A percentile compares a stretch with the other conserved stretches of the same genome.
These are phyloP conservation scores for Malurus leucopterus DNA, from an alignment of 2,797 vertebrate species.

Conservation along the genomic window DNA sequence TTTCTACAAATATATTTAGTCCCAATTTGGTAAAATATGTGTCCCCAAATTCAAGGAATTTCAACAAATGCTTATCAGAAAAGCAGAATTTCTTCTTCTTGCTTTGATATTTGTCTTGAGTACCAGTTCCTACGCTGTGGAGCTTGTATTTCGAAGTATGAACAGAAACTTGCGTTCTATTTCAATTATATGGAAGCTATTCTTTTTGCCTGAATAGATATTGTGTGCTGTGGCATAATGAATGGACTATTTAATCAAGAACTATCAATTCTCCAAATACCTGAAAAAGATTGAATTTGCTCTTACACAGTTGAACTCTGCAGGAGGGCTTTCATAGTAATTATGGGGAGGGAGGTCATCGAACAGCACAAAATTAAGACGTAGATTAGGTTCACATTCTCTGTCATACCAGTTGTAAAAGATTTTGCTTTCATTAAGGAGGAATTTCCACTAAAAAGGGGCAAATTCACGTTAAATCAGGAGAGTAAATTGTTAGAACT, in stretches of 20 bases:
- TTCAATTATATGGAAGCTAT: neutral
- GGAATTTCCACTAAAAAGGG: neutral
- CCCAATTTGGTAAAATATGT: neutral
- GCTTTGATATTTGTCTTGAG: neutral
- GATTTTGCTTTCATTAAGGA: neutral
- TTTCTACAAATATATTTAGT: neutral
- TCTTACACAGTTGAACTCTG: neutral
- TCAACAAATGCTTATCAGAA: neutral
- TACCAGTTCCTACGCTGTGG: neutral
- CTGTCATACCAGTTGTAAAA: neutral
- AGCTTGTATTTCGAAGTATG: neutral
- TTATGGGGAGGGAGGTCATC: neutral
- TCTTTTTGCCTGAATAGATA: neutral
- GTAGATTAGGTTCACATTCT: neutral
- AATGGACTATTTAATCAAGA: neutral
- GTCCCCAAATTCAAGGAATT: neutral
- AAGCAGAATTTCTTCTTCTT: neutral
- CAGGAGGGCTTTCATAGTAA: neutral
- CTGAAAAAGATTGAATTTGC: conserved; percentile 1
- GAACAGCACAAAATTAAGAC: neutral
- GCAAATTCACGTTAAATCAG: neutral
- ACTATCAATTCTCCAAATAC: neutral
- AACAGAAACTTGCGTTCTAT: neutral
- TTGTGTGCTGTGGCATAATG: neutral
- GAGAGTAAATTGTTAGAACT: neutral